Base-by-base conservation (phyloP, 2,888 invertebrate species). In the Euphydryas editha region DNA sequence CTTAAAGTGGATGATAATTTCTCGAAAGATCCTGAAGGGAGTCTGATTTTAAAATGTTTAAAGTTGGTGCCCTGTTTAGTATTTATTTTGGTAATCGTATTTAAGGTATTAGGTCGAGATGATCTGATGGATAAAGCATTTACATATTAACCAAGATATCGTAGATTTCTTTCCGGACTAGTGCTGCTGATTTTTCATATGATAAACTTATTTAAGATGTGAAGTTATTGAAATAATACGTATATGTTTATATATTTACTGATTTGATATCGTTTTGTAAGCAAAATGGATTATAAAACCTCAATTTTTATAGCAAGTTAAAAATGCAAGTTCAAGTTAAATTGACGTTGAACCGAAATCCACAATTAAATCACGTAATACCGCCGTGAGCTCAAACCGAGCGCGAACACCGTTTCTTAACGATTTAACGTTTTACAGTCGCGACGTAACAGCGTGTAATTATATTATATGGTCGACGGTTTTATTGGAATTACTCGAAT, bases 351-450 rank as follows among this genome's bases (percentile, higher is more conserved):
- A 51, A 51, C 24, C 30, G 58, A 63, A 63, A 58, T 42, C 51
- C 58, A 63, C 49, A 63, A 63, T 63, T 63, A 58, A 63, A 63
- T 63, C 58, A 58, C 49, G 44, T 42, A 39, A 42, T 42, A 21
- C 39, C 57, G 20, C 57, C 39, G 17, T 21, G 39, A n/a, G 63
- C 63, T 51, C 42, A 36, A 64, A 44, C 58, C 63, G 63, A 64
- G 21, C 58, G 59, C 49, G 39, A 51, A 64, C 54, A 36, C 54
- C 51, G 36, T 64, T 59, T 58, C 59, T 59, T 59, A 46, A 47
- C 59, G 18, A 36, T 51, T 47, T 44, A 37, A 47, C 59, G 18
- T 47, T 51, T 47, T 44, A 37, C 47, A 21, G 63, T 59, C 30
- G 63, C 20, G 39, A 64, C 63, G 44, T 58, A 51, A 54, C 63